Evolutionary conservation across 2,888 invertebrate species (phyloP), one percentile per base, ranked within the genome.

Genomic region (Drosophila kuntzei): DNA sequence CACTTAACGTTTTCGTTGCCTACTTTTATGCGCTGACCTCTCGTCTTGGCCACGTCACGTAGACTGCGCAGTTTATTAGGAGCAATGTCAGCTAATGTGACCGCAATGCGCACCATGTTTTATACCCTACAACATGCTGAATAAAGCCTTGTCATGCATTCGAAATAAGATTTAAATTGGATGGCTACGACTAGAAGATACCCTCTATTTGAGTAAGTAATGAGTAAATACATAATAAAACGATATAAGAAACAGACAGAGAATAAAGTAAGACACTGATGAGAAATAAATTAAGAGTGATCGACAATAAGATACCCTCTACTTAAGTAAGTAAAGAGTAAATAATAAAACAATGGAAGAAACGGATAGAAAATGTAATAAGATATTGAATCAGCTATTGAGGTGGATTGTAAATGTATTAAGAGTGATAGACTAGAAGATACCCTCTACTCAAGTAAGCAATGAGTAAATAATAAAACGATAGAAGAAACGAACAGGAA

Each of bases 51-150:
- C 22, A 34, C 46, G 71, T 69, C 76, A 66, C 63, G 79, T 80
- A 37, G 65, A 53, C 37, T n/a, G 47, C 39, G 34, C 41, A 57
- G 63, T 54, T 49, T 70, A 60, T 70, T 73, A 58, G 65, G 14
- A 44, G 64, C 57, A 43, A 51, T 76, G 71, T 49, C 66, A 70
- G 62, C 69, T 72, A 84, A 75, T 83, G 66, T 58, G 75, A 43
- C 44, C 59, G 51, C 76, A 55, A 34, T 74, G 70, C 49, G 55
- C 57, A 50, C 27, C 39, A 22, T 27, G 20, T 43, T 72, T 61
- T 41, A 61, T 63, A 50, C 73, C 69, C 43, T 68, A 46, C 47
- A 20, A 58, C 29, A 20, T 51, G 53, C 47, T 47, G 32, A 65
- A 69, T 74, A 65, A 69, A 74, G 76, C 39, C 61, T 34, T 47